phyloP scores from a whole-genome alignment of 2,797 vertebrate species.

The Falco biarmicus region DNA sequence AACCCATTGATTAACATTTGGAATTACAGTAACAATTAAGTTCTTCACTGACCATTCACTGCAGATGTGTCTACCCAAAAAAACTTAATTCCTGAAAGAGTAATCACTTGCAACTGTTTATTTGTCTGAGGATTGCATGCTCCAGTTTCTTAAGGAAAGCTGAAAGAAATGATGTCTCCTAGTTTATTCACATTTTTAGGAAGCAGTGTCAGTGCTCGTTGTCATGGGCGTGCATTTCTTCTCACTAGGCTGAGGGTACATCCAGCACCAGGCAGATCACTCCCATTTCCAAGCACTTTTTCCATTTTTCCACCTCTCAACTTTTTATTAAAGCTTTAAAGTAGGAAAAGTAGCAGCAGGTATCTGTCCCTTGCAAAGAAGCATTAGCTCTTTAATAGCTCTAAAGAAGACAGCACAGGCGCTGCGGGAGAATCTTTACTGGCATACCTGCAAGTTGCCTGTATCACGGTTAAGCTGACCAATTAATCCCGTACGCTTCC shows the following conservation, averaged over 20 bases:
- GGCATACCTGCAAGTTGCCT: neutral
- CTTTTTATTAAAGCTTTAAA: neutral
- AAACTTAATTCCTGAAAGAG: neutral
- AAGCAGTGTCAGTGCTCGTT: neutral
- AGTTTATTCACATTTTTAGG: neutral
- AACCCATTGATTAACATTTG: neutral
- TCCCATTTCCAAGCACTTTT: neutral
- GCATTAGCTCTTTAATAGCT: neutral
- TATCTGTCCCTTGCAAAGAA: neutral
- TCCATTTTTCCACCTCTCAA: neutral
- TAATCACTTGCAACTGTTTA: neutral
- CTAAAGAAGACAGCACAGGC: neutral
- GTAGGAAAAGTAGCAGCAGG: neutral
- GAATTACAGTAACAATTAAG: neutral
- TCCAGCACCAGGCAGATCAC: neutral
- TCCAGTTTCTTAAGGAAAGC: neutral
- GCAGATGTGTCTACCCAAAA: neutral
- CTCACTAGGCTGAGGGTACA: neutral
- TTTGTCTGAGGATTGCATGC: neutral
- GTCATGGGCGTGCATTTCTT: neutral
- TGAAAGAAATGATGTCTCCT: neutral
- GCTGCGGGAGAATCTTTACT: neutral
- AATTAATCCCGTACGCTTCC: neutral
- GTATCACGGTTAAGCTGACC: neutral
- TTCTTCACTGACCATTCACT: neutral